phyloP scores from a whole-genome alignment of 1,140 invertebrate genomes.

The Meloidogyne floridensis region DNA sequence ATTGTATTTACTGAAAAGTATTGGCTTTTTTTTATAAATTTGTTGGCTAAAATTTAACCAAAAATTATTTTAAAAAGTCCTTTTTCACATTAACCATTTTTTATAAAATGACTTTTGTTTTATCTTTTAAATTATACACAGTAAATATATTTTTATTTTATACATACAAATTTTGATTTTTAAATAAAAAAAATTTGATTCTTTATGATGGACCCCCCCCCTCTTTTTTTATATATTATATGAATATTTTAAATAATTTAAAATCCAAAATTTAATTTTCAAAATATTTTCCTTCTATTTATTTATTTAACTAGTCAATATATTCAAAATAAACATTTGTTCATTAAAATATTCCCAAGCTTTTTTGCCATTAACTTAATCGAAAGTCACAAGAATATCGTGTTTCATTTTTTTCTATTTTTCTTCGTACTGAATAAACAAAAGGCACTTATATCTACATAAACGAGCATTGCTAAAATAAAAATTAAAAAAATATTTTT shows the following conservation, averaged over 20 bases:
- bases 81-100: background rate
- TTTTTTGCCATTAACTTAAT: background rate
- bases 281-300: background rate
- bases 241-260: background rate
- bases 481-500: background rate
- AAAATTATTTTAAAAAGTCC: background rate
- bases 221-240: too few species aligned
- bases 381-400: background rate
- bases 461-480: background rate
- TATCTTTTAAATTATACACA: too few species aligned
- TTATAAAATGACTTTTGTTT: too few species aligned
- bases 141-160: too few species aligned
- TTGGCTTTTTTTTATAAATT: background rate
- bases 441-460: background rate
- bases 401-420: background rate
- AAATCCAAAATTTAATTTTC: background rate
- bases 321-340: conserved; percentile 7
- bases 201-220: too few species aligned
- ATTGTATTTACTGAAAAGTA: background rate
- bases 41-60: background rate
- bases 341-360: background rate
- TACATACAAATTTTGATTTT: too few species aligned
- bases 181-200: too few species aligned
- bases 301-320: background rate
- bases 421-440: background rate